A percentile compares a stretch with the other conserved stretches of the same genome.
Evolutionary conservation across 2,113 vertebrate genomes (phyloP).

Genomic region (Theropithecus gelada): DNA sequence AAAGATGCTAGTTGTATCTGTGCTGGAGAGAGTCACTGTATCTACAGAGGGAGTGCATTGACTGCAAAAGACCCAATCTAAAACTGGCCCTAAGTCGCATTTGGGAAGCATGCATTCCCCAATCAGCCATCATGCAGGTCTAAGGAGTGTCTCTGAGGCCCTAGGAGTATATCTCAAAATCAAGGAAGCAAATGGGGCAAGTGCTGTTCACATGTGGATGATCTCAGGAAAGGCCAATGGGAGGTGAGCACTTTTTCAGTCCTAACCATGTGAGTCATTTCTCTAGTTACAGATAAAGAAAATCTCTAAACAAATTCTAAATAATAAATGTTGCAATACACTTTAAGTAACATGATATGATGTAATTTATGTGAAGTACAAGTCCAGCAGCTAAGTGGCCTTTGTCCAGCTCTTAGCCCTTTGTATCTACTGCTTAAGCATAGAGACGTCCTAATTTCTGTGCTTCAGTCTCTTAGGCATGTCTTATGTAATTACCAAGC

Average conservation of each 20-base stretch:
- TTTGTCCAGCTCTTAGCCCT: background rate
- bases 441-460: background rate
- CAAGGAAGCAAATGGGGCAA: too few relatives aligned
- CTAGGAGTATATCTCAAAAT: background rate
- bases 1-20: background rate
- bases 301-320: background rate
- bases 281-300: background rate
- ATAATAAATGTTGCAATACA: background rate
- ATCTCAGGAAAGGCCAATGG: background rate
- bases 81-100: background rate
- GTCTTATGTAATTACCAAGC: background rate
- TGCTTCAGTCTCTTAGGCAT: background rate
- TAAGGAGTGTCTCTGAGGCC: background rate
- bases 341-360: background rate
- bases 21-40: background rate
- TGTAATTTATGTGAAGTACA: background rate
- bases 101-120: background rate
- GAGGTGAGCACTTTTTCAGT: background rate
- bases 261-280: background rate
- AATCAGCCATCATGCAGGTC: too few relatives aligned
- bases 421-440: rapidly evolving
- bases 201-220: rapidly evolving
- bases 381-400: background rate
- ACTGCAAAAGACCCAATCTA: background rate
- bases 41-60: background rate